Evolutionary conservation across 2,113 vertebrate species (phyloP).

Genomic region (Sphyrna mokarran): DNA sequence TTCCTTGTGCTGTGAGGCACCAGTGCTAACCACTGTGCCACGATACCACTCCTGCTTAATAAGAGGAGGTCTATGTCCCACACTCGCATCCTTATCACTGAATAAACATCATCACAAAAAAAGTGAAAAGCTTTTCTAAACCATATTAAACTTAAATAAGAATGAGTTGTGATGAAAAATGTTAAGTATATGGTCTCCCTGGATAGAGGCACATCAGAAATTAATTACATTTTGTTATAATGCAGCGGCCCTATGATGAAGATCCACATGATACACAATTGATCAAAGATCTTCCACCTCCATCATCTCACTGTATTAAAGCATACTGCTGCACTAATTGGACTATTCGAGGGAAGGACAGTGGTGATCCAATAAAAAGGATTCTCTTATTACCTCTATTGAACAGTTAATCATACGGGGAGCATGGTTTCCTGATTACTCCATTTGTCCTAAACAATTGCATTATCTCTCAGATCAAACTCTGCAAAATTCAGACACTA

Average conservation of each 20-base stretch:
- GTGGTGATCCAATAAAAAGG: constrained; percentile 29
- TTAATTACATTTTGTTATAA: constrained; percentile 36
- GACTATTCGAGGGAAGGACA: constrained; percentile 8
- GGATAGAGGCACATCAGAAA: constrained; percentile 26
- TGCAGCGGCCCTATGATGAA: constrained; percentile 1
- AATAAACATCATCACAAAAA: background rate
- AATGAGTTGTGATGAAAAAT: constrained; percentile 20
- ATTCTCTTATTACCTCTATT: constrained; percentile 22
- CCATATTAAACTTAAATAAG: background rate
- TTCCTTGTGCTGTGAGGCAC: no score
- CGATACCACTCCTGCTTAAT: background rate
- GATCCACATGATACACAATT: constrained; percentile 28
- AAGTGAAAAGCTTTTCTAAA: background rate
- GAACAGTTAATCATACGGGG: constrained; percentile 30
- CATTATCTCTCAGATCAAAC: constrained; percentile 26
- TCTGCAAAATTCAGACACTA: constrained; percentile 16
- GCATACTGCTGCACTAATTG: constrained; percentile 19
- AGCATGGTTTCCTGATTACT: constrained; percentile 21
- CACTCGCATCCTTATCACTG: background rate
- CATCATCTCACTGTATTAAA: constrained; percentile 10
- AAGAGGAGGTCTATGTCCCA: background rate
- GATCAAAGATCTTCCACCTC: constrained; percentile 31
- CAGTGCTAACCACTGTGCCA: background rate
- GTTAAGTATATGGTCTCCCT: background rate
- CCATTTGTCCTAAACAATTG: constrained; percentile 31